Percentiles rank a stretch among this genome's conserved stretches.
Evolutionary conservation across 2,113 vertebrate genomes (phyloP).

Genomic region (Rhynchopsitta pachyrhyncha): DNA sequence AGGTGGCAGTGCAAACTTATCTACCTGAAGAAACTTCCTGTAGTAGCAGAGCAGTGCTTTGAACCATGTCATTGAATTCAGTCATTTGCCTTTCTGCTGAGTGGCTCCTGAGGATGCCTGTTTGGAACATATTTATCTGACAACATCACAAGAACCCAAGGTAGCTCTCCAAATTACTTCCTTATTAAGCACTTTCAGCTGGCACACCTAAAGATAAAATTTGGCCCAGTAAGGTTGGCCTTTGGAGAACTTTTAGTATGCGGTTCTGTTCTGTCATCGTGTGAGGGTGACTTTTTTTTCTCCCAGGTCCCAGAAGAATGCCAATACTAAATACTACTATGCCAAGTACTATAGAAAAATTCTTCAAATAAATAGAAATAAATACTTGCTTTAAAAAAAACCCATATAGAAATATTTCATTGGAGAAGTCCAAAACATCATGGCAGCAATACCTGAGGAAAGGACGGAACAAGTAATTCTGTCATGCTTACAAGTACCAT

Average conservation of each 20-base stretch:
- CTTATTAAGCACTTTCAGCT: background rate
- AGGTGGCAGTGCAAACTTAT: slow-evolving; percentile 55
- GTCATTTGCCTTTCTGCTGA: background rate
- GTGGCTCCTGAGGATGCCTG: background rate
- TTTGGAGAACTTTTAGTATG: background rate
- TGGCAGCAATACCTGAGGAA: background rate
- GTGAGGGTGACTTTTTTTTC: background rate
- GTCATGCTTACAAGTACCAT: background rate
- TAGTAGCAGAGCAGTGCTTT: slow-evolving; percentile 18
- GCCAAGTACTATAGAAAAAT: slow-evolving; percentile 19
- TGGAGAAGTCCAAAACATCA: background rate
- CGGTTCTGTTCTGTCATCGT: background rate
- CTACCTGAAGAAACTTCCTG: slow-evolving; percentile 27
- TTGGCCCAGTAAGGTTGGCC: background rate
- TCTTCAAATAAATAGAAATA: slow-evolving; percentile 68
- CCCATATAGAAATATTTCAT: background rate
- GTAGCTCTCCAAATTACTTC: background rate
- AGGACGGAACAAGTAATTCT: background rate
- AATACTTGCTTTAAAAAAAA: slow-evolving; percentile 1
- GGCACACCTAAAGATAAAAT: background rate
- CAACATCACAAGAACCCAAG: background rate
- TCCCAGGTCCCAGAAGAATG: background rate
- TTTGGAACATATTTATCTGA: background rate
- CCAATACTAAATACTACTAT: background rate
- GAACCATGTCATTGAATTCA: background rate